Percentiles rank a stretch among this genome's conserved stretches.
These are phyloP conservation scores for Archocentrus centrarchus DNA, from an alignment of 2,113 vertebrate species.

Conservation along the genomic window DNA sequence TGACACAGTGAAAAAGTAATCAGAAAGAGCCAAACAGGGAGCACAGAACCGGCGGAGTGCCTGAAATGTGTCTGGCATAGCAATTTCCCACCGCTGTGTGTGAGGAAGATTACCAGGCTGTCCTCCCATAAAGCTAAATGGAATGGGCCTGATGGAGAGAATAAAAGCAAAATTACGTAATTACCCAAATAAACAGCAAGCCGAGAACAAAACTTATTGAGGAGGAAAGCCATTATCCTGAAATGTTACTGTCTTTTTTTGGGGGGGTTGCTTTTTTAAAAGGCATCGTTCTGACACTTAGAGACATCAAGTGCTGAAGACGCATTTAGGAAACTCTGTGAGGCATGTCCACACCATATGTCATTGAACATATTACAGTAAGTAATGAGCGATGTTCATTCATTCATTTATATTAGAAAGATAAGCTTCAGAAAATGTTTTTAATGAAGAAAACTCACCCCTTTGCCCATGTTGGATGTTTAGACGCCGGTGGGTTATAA, in stretches of 20 bases:
- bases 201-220: slow-evolving; percentile 36
- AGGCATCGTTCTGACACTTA: not conserved
- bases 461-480: slow-evolving; percentile 76
- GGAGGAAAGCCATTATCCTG: slow-evolving; percentile 44
- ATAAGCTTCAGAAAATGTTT: not conserved
- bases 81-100: slow-evolving; percentile 63
- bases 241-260: slow-evolving; percentile 33
- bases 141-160: slow-evolving; percentile 65
- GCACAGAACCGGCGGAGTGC: slow-evolving; percentile 48
- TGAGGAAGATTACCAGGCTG: slow-evolving; percentile 64
- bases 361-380: slow-evolving; percentile 8
- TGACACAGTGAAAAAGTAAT: slow-evolving; percentile 69
- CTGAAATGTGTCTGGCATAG: slow-evolving; percentile 72
- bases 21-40: slow-evolving; percentile 66
- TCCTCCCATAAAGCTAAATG: slow-evolving; percentile 72
- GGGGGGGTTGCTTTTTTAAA: not conserved
- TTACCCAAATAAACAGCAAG: slow-evolving; percentile 66
- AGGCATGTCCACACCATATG: slow-evolving; percentile 35
- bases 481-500: slow-evolving; percentile 45
- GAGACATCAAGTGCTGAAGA: not conserved
- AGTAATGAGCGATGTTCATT: not conserved
- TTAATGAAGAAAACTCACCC: slow-evolving; percentile 70
- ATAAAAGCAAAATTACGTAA: slow-evolving; percentile 68
- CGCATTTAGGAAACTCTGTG: not conserved
- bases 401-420: not conserved